phyloP scores from a whole-genome alignment of 2,797 vertebrate genomes.

The Sphaeramia orbicularis region DNA sequence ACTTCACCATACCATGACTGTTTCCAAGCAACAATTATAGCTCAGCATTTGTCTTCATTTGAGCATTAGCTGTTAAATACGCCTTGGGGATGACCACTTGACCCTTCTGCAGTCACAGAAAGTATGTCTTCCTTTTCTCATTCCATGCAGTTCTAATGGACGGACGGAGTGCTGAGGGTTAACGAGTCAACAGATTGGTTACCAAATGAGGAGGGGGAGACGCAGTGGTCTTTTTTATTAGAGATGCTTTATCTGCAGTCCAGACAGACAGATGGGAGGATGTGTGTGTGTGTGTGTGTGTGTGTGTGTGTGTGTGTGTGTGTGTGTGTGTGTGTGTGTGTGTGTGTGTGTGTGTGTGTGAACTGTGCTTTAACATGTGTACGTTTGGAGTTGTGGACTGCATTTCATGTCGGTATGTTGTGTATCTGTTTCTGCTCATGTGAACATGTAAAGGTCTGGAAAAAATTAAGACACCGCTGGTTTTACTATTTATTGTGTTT shows the following conservation, averaged over 20 bases:
- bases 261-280: conserved; percentile 11
- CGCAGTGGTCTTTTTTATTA: conserved; percentile 16
- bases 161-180: conserved; percentile 20
- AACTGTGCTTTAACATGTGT: background rate
- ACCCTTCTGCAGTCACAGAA: conserved; percentile 64
- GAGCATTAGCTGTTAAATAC: conserved; percentile 67
- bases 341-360: conserved; percentile 10
- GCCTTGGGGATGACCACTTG: conserved; percentile 71
- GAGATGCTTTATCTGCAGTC: conserved; percentile 21
- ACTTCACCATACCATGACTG: conserved; percentile 46
- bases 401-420: background rate
- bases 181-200: conserved; percentile 40
- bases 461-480: too few relatives aligned
- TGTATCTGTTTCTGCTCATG: conserved; percentile 2
- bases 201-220: conserved; percentile 6
- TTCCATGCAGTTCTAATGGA: conserved; percentile 54
- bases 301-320: background rate
- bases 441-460: too few relatives aligned
- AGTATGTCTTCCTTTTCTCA: conserved; percentile 61
- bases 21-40: conserved; percentile 70
- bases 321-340: conserved; percentile 11
- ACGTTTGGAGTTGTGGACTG: background rate
- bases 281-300: conserved; percentile 11
- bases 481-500: too few relatives aligned
- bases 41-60: conserved; percentile 74